phyloP scores from a whole-genome alignment of 2,888 invertebrate genomes.

The Tenthredo livida region DNA sequence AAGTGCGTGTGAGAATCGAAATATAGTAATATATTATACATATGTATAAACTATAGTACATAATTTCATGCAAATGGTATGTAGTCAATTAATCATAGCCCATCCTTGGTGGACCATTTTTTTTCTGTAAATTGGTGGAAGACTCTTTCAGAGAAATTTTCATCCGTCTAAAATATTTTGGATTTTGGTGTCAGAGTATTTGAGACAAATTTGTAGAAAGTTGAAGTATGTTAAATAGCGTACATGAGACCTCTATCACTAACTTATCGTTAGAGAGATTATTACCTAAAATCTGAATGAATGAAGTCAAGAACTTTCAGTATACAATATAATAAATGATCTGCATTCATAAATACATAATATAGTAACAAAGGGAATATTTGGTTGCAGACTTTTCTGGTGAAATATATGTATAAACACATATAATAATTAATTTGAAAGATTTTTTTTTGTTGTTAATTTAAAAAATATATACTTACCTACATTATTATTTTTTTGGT shows the following conservation, averaged over 20 bases:
- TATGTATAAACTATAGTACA: not conserved
- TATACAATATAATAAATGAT: constrained; percentile 7
- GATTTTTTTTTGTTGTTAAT: no score
- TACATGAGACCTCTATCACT: not conserved
- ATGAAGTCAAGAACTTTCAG: not conserved
- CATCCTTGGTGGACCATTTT: not conserved
- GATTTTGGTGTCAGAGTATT: not conserved
- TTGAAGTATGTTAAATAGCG: not conserved
- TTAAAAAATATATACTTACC: not conserved
- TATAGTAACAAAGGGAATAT: not conserved
- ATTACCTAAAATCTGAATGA: constrained; percentile 4
- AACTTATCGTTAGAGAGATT: not conserved
- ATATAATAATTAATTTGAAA: not conserved
- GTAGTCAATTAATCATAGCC: constrained; percentile 12
- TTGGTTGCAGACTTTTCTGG: not conserved
- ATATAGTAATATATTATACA: constrained; percentile 11
- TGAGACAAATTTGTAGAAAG: not conserved
- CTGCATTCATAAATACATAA: not conserved
- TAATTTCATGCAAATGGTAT: not conserved
- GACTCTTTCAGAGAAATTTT: not conserved
- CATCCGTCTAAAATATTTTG: not conserved
- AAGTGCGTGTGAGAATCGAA: constrained; percentile 41
- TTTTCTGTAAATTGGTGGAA: not conserved
- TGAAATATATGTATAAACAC: not conserved
- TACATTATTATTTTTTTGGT: not conserved